A percentile compares a stretch with the other conserved stretches of the same genome.
Evolutionary conservation across 2,113 vertebrate species (phyloP).

Genomic region (Rhabdornis inornatus): DNA sequence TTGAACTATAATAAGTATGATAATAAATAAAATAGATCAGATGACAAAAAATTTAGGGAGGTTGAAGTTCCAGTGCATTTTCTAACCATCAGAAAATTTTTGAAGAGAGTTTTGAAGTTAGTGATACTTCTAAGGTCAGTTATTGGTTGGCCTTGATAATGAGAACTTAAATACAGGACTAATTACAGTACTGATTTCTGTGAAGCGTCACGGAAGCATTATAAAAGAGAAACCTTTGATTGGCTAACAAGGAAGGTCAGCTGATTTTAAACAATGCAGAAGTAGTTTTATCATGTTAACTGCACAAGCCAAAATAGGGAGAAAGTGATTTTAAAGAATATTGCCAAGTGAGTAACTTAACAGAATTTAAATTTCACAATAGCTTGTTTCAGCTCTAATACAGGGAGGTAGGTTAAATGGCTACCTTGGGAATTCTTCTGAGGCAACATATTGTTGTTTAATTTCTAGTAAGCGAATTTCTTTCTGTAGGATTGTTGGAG

Average conservation of each 20-base stretch:
- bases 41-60: neutral
- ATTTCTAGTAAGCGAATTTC: neutral
- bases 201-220: neutral
- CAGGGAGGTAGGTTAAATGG: neutral
- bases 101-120: neutral
- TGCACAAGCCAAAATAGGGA: neutral
- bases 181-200: neutral
- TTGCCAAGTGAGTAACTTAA: neutral
- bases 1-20: neutral
- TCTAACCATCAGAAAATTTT: neutral
- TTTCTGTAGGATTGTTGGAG: slow-evolving; percentile 89
- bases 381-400: neutral
- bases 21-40: neutral
- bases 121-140: neutral
- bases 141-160: neutral
- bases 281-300: neutral
- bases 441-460: neutral
- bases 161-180: neutral
- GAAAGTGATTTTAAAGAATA: neutral
- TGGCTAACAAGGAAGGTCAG: neutral
- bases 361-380: neutral
- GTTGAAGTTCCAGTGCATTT: neutral
- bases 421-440: neutral
- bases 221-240: neutral
- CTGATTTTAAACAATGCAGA: neutral